Evolutionary conservation across 2,888 invertebrate genomes (phyloP).

Genomic region (Steinernema carpocapsae): DNA sequence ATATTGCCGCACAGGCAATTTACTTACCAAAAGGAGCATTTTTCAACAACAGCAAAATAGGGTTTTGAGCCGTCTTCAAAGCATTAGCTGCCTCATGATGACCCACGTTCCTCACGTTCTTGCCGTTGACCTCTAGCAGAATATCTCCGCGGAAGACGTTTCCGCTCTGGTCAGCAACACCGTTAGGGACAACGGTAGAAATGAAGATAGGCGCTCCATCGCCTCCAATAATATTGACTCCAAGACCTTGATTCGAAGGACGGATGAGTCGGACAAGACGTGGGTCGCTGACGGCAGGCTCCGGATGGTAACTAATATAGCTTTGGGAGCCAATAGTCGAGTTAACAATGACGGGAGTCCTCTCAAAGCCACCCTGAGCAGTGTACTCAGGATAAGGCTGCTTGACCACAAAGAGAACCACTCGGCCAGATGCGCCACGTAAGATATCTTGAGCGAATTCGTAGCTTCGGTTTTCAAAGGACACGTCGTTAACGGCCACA

Average conservation of each 20-base stretch:
- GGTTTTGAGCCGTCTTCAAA: conserved; percentile 6
- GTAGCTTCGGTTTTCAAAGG: conserved; percentile 31
- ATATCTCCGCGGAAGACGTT: conserved; percentile 94
- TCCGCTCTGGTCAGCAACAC: conserved; percentile 76
- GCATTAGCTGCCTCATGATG: conserved; percentile 16
- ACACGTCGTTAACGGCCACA: conserved; percentile 77
- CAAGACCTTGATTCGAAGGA: conserved; percentile 76
- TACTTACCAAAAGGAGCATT: conserved; percentile 18
- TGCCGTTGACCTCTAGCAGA: conserved; percentile 77
- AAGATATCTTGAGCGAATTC: conserved; percentile 27
- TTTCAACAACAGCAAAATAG: conserved; percentile 1
- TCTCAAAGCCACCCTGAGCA: conserved; percentile 17
- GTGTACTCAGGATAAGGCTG: conserved; percentile 28
- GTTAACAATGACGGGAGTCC: conserved; percentile 10
- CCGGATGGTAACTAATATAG: conserved; percentile 42
- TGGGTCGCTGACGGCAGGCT: neutral
- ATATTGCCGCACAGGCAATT: too few relatives aligned
- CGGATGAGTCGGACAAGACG: conserved; percentile 13
- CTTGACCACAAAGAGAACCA: conserved; percentile 19
- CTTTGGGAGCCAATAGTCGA: conserved; percentile 43
- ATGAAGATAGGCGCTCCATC: conserved; percentile 30
- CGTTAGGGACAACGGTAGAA: conserved; percentile 6
- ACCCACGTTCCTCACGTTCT: conserved; percentile 66
- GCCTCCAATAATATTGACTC: conserved; percentile 91
- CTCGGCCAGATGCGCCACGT: neutral